Evolutionary conservation across 2,113 vertebrate genomes (phyloP), one percentile per base, ranked within the genome.

Genomic region (Chrysemys picta): DNA sequence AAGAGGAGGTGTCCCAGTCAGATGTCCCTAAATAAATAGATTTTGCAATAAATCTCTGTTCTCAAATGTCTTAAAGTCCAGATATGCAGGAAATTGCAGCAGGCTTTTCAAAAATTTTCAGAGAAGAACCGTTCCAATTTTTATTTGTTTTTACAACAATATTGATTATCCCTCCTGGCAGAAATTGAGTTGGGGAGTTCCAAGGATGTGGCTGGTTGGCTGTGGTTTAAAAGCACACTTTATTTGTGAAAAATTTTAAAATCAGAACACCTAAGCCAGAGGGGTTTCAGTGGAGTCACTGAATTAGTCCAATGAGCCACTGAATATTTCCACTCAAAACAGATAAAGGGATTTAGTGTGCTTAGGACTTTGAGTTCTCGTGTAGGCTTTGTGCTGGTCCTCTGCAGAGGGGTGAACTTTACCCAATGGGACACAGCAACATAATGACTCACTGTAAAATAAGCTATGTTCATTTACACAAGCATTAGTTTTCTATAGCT

Each of bases 381-480:
- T 42, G 10, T 75, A 38, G 19, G n/a, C 69, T 38, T 75, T 75
- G 69, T 38, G n/a, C 69, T 75, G 69, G 69, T 35, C 19, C 69
- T 42, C 69, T 42, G 35, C 10, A 75, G 35, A 75, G 69, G n/a
- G n/a, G 69, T 75, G 35, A 24, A 38, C n/a, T 75, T 75, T n/a
- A 38, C 69, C 7, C 69, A 75, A 5, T 10, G 10, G n/a, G 38
- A 10, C 69, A 75, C 25, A 75, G 82, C 38, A 94, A 65, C 62
- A 91, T 52, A 53, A 31, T 0, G 3, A 82, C 52, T 92, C 45
- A 21, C 16, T 88, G 75, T 93, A 88, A 95, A 90, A 91, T 89
- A 12, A 84, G 82, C 92, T 93, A 91, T 93, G 93, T 95, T 94
- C 47, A 91, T 93, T 80, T 91, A 84, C 95, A 90, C 86, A 53